Conservation (phyloP, 1,140 invertebrate genomes). For the Drosophila lowei region DNA sequence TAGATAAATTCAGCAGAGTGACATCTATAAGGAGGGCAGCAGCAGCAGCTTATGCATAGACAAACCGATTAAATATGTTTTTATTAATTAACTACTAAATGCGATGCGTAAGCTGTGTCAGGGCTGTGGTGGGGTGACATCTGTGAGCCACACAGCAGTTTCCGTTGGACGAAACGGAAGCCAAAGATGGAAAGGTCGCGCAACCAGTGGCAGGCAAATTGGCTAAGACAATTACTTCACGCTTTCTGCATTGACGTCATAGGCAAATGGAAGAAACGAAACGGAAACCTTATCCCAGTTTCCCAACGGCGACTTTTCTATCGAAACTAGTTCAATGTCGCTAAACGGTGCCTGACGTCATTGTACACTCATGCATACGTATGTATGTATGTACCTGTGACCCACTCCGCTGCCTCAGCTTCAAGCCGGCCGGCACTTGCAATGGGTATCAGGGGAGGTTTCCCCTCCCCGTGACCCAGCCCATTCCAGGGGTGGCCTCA, state of each 20-base stretch:
- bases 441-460: background rate
- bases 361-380: background rate
- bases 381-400: background rate
- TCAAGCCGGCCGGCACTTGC: constrained; percentile 55
- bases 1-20: background rate
- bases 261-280: constrained; percentile 19
- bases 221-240: background rate
- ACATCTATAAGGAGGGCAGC: constrained; percentile 31
- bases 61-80: constrained; percentile 16
- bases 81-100: constrained; percentile 45
- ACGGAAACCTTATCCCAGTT: constrained; percentile 1
- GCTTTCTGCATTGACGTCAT: constrained; percentile 45
- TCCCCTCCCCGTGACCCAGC: constrained; percentile 11
- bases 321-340: constrained; percentile 73
- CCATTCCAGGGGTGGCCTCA: constrained; percentile 25
- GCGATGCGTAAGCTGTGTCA: constrained; percentile 22
- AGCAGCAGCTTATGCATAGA: constrained; percentile 19
- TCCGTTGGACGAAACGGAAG: constrained; percentile 27
- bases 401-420: constrained; percentile 20
- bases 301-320: too few relatives aligned
- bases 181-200: constrained; percentile 44
- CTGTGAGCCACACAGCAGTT: constrained; percentile 22
- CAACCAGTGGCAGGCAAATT: constrained; percentile 17
- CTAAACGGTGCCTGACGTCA: constrained; percentile 54
- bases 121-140: constrained; percentile 26